phyloP scores from a whole-genome alignment of 2,113 vertebrate species.

The Prionailurus bengalensis region DNA sequence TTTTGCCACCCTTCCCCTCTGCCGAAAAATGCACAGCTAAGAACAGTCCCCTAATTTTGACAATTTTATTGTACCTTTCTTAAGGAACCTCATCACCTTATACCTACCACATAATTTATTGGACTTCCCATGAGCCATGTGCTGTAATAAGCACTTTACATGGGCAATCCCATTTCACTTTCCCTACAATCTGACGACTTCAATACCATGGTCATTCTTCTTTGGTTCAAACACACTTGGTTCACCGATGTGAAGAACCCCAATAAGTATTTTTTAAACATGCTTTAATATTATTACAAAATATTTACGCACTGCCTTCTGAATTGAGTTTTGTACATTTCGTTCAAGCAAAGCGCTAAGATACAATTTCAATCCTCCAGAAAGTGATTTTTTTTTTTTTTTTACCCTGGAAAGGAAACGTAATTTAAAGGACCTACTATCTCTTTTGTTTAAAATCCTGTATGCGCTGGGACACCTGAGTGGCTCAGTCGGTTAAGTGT shows the following conservation, averaged over 20 bases:
- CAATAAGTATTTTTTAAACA: background rate
- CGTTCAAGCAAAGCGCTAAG: background rate
- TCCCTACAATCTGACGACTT: background rate
- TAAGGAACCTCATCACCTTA: background rate
- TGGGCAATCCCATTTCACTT: background rate
- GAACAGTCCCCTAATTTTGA: background rate
- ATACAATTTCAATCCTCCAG: background rate
- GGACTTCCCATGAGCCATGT: background rate
- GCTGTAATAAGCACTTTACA: background rate
- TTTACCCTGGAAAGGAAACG: background rate
- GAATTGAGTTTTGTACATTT: background rate
- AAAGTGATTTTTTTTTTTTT: background rate
- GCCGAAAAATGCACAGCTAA: background rate
- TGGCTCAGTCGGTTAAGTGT: too few relatives aligned
- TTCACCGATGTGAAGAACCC: background rate
- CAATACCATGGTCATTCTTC: background rate
- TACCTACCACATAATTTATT: background rate
- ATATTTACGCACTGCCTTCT: background rate
- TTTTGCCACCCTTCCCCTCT: background rate
- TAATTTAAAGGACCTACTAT: background rate
- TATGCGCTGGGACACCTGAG: background rate
- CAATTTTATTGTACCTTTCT: background rate
- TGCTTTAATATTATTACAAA: background rate
- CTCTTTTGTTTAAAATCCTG: background rate
- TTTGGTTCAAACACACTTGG: conserved; percentile 7